phyloP scores from a whole-genome alignment of 2,888 invertebrate species.

The Athalia circularis region DNA sequence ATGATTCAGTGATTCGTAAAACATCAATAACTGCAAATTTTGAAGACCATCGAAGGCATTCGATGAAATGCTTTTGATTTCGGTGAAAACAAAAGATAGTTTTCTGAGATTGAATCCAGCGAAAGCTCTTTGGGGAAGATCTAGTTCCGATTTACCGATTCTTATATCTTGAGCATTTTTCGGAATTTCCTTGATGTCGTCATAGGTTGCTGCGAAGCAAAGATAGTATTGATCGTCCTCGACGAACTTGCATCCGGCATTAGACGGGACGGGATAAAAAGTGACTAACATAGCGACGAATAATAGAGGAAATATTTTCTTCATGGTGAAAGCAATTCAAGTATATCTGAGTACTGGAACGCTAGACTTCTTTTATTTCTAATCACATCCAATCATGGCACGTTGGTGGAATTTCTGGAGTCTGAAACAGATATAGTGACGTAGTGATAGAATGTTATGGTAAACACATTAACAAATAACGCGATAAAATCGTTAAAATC shows the following conservation, averaged over 20 bases:
- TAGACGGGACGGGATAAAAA: neutral
- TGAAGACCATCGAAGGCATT: slow-evolving; percentile 60
- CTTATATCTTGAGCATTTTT: slow-evolving; percentile 64
- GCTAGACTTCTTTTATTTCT: neutral
- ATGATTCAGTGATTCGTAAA: slow-evolving; percentile 59
- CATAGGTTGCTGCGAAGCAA: slow-evolving; percentile 60
- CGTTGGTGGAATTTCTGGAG: neutral
- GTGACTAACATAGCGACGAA: neutral
- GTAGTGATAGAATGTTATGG: too few species aligned
- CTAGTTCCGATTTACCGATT: slow-evolving; percentile 61
- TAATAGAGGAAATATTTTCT: neutral
- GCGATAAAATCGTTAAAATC: too few species aligned
- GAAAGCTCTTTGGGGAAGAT: slow-evolving; percentile 59
- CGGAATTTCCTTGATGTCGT: slow-evolving; percentile 58
- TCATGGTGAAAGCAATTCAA: neutral
- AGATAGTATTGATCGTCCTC: slow-evolving; percentile 57
- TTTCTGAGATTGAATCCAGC: slow-evolving; percentile 57
- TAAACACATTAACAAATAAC: too few species aligned
- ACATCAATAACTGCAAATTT: slow-evolving; percentile 59
- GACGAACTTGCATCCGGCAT: slow-evolving; percentile 56
- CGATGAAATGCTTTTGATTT: slow-evolving; percentile 53
- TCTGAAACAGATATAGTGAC: slow-evolving; percentile 8
- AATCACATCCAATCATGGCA: slow-evolving; percentile 13
- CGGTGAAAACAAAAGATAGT: slow-evolving; percentile 64
- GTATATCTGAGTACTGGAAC: neutral